A percentile compares a stretch with the other conserved stretches of the same genome.
Evolutionary conservation across 2,113 vertebrate species (phyloP).

Genomic region (Cygnus buccinator): DNA sequence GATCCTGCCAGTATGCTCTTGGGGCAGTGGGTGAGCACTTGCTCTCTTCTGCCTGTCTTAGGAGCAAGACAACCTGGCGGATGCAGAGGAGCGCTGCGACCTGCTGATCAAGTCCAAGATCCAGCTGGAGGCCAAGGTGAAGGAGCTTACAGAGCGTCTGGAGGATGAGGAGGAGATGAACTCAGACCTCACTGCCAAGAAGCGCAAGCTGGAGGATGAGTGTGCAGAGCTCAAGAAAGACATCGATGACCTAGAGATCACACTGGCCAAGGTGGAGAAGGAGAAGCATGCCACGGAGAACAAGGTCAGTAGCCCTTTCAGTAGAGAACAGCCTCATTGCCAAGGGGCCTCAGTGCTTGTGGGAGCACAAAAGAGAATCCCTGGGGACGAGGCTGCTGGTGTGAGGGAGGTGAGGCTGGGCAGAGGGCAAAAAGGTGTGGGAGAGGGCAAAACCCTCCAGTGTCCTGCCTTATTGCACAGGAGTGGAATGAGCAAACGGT

Average conservation of each 20-base stretch:
- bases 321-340: background rate
- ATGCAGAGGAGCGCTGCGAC: slow-evolving; percentile 92
- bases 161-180: slow-evolving; percentile 94
- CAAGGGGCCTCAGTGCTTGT: background rate
- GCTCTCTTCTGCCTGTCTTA: slow-evolving; percentile 35
- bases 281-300: slow-evolving; percentile 96
- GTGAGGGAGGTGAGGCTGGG: background rate
- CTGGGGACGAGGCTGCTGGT: background rate
- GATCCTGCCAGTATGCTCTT: background rate
- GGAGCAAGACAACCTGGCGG: slow-evolving; percentile 95
- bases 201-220: slow-evolving; percentile 92
- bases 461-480: background rate
- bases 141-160: slow-evolving; percentile 87
- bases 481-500: fast-evolving
- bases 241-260: slow-evolving; percentile 92
- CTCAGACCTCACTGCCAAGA: slow-evolving; percentile 84
- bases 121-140: slow-evolving; percentile 91
- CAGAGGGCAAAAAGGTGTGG: background rate
- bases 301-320: slow-evolving; percentile 77
- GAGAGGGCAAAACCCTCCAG: background rate
- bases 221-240: slow-evolving; percentile 93
- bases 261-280: slow-evolving; percentile 92
- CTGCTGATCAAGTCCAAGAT: slow-evolving; percentile 94
- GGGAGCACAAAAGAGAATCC: background rate
- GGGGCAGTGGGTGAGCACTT: background rate